Conservation (phyloP, 2,797 vertebrate genomes). For the Urocyon cinereoargenteus region DNA sequence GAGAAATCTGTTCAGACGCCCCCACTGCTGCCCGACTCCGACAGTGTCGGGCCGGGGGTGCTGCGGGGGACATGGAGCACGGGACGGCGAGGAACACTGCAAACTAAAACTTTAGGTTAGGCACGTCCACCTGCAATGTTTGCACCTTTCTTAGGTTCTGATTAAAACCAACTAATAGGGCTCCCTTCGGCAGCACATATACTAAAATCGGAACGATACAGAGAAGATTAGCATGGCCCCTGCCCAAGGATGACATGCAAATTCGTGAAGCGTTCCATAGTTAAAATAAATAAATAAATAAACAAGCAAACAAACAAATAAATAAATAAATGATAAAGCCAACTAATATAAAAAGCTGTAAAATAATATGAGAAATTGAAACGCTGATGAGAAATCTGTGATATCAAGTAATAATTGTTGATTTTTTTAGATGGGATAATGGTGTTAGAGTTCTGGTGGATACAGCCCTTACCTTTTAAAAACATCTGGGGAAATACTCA, state of each 20-base stretch:
- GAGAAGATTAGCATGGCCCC: no score
- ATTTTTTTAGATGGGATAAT: background rate
- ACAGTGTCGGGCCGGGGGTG: background rate
- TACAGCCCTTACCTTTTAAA: background rate
- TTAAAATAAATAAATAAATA: no score
- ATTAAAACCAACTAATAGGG: background rate
- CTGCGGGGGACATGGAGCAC: accelerated
- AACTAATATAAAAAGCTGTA: background rate
- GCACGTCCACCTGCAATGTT: no score
- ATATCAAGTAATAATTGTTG: background rate
- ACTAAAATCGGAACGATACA: no score
- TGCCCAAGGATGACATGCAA: no score
- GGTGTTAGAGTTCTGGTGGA: background rate
- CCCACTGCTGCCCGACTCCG: background rate
- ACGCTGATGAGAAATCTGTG: background rate
- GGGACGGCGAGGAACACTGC: background rate
- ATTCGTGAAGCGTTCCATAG: no score
- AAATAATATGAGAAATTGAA: background rate
- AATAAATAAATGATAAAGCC: background rate
- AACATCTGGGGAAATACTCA: background rate
- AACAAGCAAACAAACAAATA: background rate
- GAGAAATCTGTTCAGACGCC: no score
- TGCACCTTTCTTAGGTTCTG: background rate
- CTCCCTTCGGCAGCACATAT: no score
- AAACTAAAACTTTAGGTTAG: background rate